phyloP scores from a whole-genome alignment of 2,888 invertebrate species.

The Tetramorium bicarinatum region DNA sequence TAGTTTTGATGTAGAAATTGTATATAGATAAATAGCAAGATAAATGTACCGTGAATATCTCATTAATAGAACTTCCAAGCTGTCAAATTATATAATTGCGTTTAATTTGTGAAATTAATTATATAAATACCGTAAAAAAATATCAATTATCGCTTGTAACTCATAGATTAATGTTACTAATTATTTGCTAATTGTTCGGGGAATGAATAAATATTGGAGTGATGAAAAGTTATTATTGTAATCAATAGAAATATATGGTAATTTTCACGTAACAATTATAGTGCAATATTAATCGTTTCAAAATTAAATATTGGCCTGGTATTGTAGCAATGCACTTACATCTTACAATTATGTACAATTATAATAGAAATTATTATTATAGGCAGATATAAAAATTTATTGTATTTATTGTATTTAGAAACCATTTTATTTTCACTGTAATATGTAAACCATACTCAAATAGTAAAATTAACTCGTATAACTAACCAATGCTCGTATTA shows the following conservation, averaged over 20 bases:
- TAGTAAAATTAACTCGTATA: no score
- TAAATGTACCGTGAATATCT: not conserved
- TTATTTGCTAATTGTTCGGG: not conserved
- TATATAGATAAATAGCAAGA: not conserved
- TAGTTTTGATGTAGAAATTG: not conserved
- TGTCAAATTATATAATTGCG: not conserved
- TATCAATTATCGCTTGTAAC: not conserved
- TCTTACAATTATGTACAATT: not conserved
- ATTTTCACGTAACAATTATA: not conserved
- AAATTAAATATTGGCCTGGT: not conserved
- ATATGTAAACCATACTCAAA: not conserved
- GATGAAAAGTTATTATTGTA: not conserved
- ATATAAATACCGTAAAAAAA: not conserved
- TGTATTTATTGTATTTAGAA: not conserved
- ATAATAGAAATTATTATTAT: not conserved
- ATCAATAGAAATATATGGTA: constrained; percentile 9
- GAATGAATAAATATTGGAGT: not conserved
- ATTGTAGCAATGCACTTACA: not conserved
- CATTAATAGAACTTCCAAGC: not conserved
- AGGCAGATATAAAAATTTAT: not conserved
- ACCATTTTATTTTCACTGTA: not conserved
- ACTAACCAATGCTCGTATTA: not conserved
- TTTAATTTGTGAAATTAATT: constrained; percentile 3
- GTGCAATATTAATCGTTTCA: not conserved
- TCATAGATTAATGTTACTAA: not conserved